Conservation (phyloP, 2,113 vertebrate species). For the Galbula dea region DNA sequence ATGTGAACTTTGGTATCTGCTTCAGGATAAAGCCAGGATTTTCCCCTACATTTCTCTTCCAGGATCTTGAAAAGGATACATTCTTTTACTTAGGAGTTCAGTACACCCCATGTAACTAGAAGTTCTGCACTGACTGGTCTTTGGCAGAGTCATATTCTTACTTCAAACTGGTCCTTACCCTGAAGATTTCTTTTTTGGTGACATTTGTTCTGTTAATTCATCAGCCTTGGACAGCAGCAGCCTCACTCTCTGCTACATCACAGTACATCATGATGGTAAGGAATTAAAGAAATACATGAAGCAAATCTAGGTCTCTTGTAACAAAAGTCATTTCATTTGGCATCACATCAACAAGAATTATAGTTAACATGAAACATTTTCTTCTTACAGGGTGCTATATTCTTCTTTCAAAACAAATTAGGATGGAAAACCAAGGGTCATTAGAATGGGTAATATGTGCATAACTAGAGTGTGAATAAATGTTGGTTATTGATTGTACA, state of each 20-base stretch:
- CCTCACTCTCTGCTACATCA: neutral
- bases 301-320: neutral
- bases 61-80: neutral
- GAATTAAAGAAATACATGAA: neutral
- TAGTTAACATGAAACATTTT: neutral
- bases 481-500: neutral
- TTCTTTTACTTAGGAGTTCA: neutral
- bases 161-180: neutral
- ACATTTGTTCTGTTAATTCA: neutral
- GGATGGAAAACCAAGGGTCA: neutral
- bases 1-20: neutral
- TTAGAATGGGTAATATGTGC: neutral
- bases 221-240: neutral
- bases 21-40: neutral
- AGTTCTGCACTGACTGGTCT: neutral
- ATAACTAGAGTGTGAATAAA: neutral
- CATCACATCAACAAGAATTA: neutral
- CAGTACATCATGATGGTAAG: neutral
- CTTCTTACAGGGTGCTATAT: neutral
- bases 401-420: neutral
- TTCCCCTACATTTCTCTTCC: rapidly evolving
- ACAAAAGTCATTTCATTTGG: neutral
- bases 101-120: rapidly evolving
- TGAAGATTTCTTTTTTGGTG: neutral
- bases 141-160: neutral